These are phyloP conservation scores for Pygmarrhopalites habei DNA, from an alignment of 1,140 invertebrate species.

Conservation along the genomic window DNA sequence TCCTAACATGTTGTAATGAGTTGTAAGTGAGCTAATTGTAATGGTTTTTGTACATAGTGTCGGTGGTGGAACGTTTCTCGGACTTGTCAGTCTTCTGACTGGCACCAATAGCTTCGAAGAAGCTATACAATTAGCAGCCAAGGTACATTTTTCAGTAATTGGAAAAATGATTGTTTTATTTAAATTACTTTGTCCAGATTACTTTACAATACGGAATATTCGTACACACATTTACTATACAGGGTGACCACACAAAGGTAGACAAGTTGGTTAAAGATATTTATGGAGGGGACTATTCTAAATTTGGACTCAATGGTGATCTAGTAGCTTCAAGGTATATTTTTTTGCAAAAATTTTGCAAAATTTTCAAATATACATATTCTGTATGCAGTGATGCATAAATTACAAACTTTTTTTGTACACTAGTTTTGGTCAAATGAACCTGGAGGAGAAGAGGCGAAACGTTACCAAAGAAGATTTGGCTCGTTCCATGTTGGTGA, in stretches of 20 bases:
- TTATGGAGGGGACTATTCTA: slow-evolving; percentile 91
- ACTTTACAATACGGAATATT: too few relatives aligned
- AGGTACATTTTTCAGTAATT: too few relatives aligned
- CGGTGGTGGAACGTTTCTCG: slow-evolving; percentile 60
- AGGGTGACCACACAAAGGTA: slow-evolving; percentile 86
- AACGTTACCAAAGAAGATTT: slow-evolving; percentile 79
- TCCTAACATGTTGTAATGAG: slow-evolving; percentile 34
- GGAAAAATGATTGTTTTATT: too few relatives aligned
- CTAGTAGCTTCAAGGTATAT: slow-evolving; percentile 94
- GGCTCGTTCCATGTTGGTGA: slow-evolving; percentile 89
- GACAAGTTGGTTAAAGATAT: slow-evolving; percentile 96
- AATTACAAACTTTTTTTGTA: not conserved
- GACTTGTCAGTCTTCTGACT: slow-evolving; percentile 89
- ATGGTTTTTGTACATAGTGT: too few relatives aligned
- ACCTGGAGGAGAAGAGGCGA: slow-evolving; percentile 69
- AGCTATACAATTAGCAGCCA: slow-evolving; percentile 86
- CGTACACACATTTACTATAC: too few relatives aligned
- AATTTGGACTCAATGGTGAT: slow-evolving; percentile 84
- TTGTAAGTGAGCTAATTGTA: too few relatives aligned
- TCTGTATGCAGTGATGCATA: too few relatives aligned
- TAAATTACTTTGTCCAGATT: too few relatives aligned
- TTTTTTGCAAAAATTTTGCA: too few relatives aligned
- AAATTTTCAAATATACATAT: not conserved
- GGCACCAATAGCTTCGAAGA: slow-evolving; percentile 96
- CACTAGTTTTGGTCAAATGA: slow-evolving; percentile 96